Evolutionary conservation across 1,140 invertebrate species (phyloP), one percentile per base, ranked within the genome.

Genomic region (Fopius arisanus): DNA sequence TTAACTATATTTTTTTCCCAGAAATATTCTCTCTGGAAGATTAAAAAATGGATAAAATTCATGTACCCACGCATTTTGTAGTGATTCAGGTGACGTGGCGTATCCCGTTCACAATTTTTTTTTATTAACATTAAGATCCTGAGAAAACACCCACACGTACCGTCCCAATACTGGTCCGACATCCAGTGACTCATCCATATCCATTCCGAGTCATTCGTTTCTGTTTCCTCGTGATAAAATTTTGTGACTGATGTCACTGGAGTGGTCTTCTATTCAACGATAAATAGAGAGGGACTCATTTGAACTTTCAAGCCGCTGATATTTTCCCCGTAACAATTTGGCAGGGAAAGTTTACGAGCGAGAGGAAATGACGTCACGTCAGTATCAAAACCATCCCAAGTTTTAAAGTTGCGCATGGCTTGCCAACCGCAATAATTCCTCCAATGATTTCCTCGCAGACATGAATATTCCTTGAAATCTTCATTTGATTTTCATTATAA

Each of bases 331-430:
- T 1, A 48, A n/a, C 43, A 19, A 14, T 48, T 48, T 48, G 16
- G 43, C 14, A 48, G 43, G 43, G 43, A 48, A 48, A 48, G 43
- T 48, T n/a, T 48, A 59, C 10, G 19, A 23, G 23, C 23, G 19
- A 59, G 54, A 59, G 83, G 83, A 84, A 84, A 74, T 83, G 84
- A 85, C 82, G 82, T 85, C 83, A 83, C 70, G 65, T 51, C 3
- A 80, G 78, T 84, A 81, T 76, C 79, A 82, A 80, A 78, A 74
- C 54, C 77, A 79, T 80, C 78, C 77, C 77, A 59, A 26, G 74
- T 78, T 70, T 74, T 77, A 78, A 77, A 77, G 81, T 84, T 80
- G 81, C 83, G 85, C 81, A 85, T 87, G 85, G 81, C 80, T 85
- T 80, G 79, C 83, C 85, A 86, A 82, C 84, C 85, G 83, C 81